Conservation (phyloP, 2,888 invertebrate species). For the Slavum lentiscoides region DNA sequence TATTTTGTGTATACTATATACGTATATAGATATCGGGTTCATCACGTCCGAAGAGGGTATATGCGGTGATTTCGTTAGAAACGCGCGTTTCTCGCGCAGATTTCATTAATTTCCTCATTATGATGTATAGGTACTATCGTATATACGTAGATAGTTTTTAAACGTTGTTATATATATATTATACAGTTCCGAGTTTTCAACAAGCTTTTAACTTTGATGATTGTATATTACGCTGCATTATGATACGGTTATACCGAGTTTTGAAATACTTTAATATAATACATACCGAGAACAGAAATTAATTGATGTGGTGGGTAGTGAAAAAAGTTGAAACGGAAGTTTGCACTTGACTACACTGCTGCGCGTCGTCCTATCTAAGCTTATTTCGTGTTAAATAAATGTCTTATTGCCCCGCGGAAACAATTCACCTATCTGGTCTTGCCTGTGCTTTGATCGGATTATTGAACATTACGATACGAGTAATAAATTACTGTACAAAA, state of each 20-base stretch:
- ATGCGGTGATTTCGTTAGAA: not conserved
- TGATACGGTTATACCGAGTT: slow-evolving; percentile 5
- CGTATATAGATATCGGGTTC: not conserved
- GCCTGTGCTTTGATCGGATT: too few relatives aligned
- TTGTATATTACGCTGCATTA: not conserved
- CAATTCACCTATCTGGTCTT: not conserved
- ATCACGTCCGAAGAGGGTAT: not conserved
- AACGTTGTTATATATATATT: not conserved
- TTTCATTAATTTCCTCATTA: slow-evolving; percentile 9
- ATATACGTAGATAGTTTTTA: not conserved
- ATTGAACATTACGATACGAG: too few relatives aligned
- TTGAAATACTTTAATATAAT: not conserved
- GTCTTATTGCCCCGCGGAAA: not conserved
- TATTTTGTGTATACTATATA: too few relatives aligned
- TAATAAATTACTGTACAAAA: too few relatives aligned
- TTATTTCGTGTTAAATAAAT: slow-evolving; percentile 6
- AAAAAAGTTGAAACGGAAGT: slow-evolving; percentile 17
- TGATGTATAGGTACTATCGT: not conserved
- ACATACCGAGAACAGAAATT: slow-evolving; percentile 15
- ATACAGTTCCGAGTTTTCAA: slow-evolving; percentile 5
- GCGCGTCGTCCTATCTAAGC: not conserved
- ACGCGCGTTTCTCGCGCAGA: not conserved
- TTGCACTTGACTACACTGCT: slow-evolving; percentile 6
- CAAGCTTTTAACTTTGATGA: slow-evolving; percentile 14
- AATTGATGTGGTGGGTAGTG: slow-evolving; percentile 13